Percentiles rank a stretch among this genome's conserved stretches.
Conservation (phyloP, 2,797 vertebrate genomes). For the Poecilia wingei region DNA sequence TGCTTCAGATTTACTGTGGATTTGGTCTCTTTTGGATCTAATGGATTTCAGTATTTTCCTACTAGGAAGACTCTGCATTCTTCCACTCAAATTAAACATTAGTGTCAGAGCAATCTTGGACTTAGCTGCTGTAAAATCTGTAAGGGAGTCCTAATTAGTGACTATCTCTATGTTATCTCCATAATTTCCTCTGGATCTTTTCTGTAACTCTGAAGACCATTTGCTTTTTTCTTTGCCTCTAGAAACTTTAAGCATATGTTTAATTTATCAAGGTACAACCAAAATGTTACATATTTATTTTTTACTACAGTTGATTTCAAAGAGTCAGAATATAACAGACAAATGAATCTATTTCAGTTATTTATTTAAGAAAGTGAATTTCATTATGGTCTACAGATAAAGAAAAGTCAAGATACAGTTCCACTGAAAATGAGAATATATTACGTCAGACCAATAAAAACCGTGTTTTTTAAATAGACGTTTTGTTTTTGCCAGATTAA, state of each 20-base stretch:
- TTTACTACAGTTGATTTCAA: not conserved
- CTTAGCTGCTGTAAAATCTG: slow-evolving; percentile 5
- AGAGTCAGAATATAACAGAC: not conserved
- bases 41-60: slow-evolving; percentile 41
- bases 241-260: slow-evolving; percentile 22
- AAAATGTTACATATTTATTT: not conserved
- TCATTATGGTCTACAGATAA: not conserved
- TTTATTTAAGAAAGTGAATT: not conserved
- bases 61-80: slow-evolving; percentile 44
- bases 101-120: slow-evolving; percentile 38
- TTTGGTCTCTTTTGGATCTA: slow-evolving; percentile 47
- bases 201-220: slow-evolving; percentile 16
- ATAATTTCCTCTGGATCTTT: slow-evolving; percentile 20
- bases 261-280: slow-evolving; percentile 2
- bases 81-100: slow-evolving; percentile 40
- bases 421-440: not conserved
- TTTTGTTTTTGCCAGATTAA: not conserved
- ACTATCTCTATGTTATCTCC: slow-evolving; percentile 5
- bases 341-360: not conserved
- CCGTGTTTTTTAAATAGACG: not conserved
- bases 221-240: slow-evolving; percentile 61
- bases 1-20: slow-evolving; percentile 29
- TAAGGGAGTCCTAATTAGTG: slow-evolving; percentile 8
- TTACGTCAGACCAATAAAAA: not conserved
- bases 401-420: not conserved